A percentile compares a stretch with the other conserved stretches of the same genome.
These are phyloP conservation scores for Poeciliopsis gracilis DNA, from an alignment of 2,797 vertebrate genomes.

Conservation along the genomic window DNA sequence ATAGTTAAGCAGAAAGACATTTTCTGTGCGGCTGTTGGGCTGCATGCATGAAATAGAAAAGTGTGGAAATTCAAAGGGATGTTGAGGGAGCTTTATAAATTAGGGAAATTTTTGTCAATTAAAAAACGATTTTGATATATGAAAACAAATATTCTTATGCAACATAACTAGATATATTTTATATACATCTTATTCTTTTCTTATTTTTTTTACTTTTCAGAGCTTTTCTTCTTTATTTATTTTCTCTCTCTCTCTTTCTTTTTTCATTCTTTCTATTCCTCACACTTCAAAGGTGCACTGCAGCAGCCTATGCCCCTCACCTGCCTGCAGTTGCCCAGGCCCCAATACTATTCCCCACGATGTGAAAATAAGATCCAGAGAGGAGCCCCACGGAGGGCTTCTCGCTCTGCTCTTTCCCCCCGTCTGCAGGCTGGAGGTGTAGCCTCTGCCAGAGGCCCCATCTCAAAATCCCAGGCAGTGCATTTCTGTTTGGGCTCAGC, in stretches of 20 bases:
- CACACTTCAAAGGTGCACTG: slow-evolving; percentile 7
- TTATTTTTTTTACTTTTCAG: not conserved
- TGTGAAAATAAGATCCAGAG: slow-evolving; percentile 81
- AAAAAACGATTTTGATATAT: not conserved
- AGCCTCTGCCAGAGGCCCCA: slow-evolving; percentile 67
- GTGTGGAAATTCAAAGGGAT: slow-evolving; percentile 12
- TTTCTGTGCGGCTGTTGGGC: slow-evolving; percentile 57
- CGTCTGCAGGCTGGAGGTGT: slow-evolving; percentile 60
- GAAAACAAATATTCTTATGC: not conserved
- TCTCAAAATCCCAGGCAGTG: slow-evolving; percentile 67
- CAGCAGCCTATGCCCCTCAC: slow-evolving; percentile 35
- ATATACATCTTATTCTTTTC: not conserved
- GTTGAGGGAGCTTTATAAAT: not conserved
- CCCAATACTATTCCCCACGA: slow-evolving; percentile 60
- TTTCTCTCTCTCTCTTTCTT: not conserved
- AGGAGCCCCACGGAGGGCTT: slow-evolving; percentile 66
- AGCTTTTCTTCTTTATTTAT: not conserved
- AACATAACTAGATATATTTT: not conserved
- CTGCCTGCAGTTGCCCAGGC: slow-evolving; percentile 49
- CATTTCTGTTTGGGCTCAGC: slow-evolving; percentile 39
- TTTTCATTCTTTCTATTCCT: not conserved
- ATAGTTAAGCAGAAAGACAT: slow-evolving; percentile 71
- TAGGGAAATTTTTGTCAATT: not conserved
- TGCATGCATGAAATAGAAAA: slow-evolving; percentile 55
- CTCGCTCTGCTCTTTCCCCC: slow-evolving; percentile 66